phyloP scores from a whole-genome alignment of 2,888 invertebrate genomes.

The Entomobrya multifasciata region DNA sequence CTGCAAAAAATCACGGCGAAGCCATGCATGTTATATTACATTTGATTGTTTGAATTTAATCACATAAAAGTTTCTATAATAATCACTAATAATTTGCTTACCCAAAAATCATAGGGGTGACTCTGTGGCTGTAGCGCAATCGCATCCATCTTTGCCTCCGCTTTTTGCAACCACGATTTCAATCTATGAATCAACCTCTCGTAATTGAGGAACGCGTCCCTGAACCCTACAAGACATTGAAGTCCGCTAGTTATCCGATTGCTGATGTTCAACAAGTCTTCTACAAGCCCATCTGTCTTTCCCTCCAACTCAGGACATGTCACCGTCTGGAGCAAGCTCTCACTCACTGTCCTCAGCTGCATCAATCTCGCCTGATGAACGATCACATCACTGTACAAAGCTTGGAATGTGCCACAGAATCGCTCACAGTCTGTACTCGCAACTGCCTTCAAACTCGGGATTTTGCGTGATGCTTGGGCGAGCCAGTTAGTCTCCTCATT shows the following conservation, averaged over 20 bases:
- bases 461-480: conserved; percentile 90
- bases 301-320: conserved; percentile 89
- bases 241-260: conserved; percentile 89
- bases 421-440: conserved; percentile 92
- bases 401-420: conserved; percentile 87
- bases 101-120: conserved; percentile 92
- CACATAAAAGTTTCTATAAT: conserved; percentile 19
- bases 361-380: conserved; percentile 90
- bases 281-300: conserved; percentile 87
- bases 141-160: conserved; percentile 87
- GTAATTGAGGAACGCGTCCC: conserved; percentile 83
- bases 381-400: conserved; percentile 89
- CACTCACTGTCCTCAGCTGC: conserved; percentile 88
- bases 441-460: conserved; percentile 90
- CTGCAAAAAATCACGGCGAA: no score
- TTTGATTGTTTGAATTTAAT: background rate
- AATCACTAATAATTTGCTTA: conserved; percentile 81
- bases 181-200: conserved; percentile 88
- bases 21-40: no score
- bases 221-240: conserved; percentile 87
- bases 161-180: conserved; percentile 88
- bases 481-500: conserved; percentile 92
- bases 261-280: conserved; percentile 87
- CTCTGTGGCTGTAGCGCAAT: conserved; percentile 86
- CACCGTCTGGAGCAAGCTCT: conserved; percentile 88